Conservation (phyloP, 2,113 vertebrate genomes). For the Elanoides forficatus region DNA sequence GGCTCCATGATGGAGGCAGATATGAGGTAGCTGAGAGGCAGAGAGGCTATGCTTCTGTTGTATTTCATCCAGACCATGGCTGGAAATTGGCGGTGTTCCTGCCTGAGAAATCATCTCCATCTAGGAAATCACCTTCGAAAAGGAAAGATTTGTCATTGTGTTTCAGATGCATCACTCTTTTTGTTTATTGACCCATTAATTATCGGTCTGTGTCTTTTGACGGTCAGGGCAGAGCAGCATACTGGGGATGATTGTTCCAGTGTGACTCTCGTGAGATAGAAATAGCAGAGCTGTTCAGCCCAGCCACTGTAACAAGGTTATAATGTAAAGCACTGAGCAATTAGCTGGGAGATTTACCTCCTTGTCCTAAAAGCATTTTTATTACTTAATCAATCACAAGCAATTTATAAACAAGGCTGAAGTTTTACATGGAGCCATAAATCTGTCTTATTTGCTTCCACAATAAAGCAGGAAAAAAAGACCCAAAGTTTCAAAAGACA, state of each 20-base stretch:
- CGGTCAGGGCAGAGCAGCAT: background rate
- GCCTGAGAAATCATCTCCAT: background rate
- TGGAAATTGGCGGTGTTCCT: background rate
- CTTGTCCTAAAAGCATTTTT: constrained; percentile 81
- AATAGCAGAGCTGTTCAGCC: constrained; percentile 22
- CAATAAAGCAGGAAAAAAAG: constrained; percentile 46
- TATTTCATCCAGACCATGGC: background rate
- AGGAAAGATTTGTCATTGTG: background rate
- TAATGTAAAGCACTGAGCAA: constrained; percentile 72
- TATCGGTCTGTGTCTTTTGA: constrained; percentile 17
- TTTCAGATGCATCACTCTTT: background rate
- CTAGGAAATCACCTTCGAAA: constrained; percentile 1
- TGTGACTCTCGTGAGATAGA: constrained; percentile 49
- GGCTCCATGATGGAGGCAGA: background rate
- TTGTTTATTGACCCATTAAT: constrained; percentile 50
- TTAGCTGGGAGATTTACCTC: constrained; percentile 76
- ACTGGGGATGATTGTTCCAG: constrained; percentile 1
- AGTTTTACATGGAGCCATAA: constrained; percentile 68
- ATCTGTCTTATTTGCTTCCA: constrained; percentile 65
- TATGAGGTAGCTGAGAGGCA: background rate
- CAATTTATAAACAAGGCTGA: constrained; percentile 78
- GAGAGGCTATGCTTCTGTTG: background rate
- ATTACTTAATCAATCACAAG: constrained; percentile 80
- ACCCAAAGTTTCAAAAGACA: constrained; percentile 49
- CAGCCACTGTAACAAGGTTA: constrained; percentile 62